These are phyloP conservation scores for Hassar affinis DNA, from an alignment of 2,113 vertebrate genomes.

Conservation along the genomic window DNA sequence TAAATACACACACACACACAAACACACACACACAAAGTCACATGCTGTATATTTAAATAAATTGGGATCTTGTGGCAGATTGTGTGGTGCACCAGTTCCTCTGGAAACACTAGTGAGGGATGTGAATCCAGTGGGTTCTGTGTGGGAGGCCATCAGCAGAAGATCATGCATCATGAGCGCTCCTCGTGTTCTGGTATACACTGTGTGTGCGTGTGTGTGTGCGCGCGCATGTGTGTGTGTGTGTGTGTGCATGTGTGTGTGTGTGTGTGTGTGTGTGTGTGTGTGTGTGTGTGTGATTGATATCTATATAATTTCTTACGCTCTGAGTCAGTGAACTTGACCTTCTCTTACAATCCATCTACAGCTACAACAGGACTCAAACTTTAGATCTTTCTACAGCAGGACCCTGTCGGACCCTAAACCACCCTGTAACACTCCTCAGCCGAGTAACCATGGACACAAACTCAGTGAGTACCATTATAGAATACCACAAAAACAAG, in stretches of 20 bases:
- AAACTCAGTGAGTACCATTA: neutral
- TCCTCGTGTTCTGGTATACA: neutral
- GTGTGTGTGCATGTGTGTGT: constrained; percentile 7
- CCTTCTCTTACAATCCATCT: neutral
- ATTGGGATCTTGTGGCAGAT: neutral
- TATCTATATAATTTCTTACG: neutral
- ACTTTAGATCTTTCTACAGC: neutral
- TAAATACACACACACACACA: constrained; percentile 42
- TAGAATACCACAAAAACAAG: neutral
- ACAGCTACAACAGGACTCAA: constrained; percentile 21
- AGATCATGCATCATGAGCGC: neutral
- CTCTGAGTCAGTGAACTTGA: neutral
- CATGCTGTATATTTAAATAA: neutral
- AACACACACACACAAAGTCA: neutral
- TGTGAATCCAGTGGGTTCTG: neutral
- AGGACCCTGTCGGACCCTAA: neutral
- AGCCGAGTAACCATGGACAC: neutral
- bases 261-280: constrained; percentile 13
- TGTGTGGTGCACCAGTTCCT: neutral
- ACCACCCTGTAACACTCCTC: constrained; percentile 31
- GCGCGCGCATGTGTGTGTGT: neutral
- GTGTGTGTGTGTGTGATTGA: constrained; percentile 1
- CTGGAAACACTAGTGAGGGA: neutral
- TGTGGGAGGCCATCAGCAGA: neutral
- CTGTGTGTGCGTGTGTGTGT: neutral